Percentiles rank a stretch among this genome's conserved stretches.
These are phyloP conservation scores for Micrasema longulum DNA, from an alignment of 1,140 invertebrate species.

Conservation along the genomic window DNA sequence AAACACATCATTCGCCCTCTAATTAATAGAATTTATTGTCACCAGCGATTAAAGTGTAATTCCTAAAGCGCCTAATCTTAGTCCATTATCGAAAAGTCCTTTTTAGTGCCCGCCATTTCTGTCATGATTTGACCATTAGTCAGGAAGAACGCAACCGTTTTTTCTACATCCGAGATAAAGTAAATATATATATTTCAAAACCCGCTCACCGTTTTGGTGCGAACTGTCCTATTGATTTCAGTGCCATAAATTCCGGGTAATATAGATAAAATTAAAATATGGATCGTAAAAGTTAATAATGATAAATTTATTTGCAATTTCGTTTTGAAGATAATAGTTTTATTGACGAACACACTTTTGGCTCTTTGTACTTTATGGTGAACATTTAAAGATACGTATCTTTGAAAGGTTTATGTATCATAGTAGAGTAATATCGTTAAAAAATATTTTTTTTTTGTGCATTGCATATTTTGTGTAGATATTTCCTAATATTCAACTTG, in stretches of 20 bases:
- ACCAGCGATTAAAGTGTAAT: constrained; percentile 50
- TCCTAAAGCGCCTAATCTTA: constrained; percentile 44
- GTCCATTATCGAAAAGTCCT: constrained; percentile 49
- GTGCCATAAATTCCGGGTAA: constrained; percentile 11
- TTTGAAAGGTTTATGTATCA: too few relatives aligned
- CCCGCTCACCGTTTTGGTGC: constrained; percentile 29
- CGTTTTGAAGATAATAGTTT: constrained; percentile 9
- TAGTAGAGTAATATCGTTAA: too few relatives aligned
- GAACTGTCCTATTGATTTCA: constrained; percentile 13
- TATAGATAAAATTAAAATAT: constrained; percentile 29
- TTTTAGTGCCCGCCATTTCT: constrained; percentile 40
- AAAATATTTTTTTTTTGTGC: too few relatives aligned
- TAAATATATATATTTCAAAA: constrained; percentile 7
- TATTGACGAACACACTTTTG: constrained; percentile 16
- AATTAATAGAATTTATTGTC: constrained; percentile 55
- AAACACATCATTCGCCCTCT: constrained; percentile 39
- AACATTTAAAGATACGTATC: too few relatives aligned
- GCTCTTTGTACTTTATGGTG: background rate
- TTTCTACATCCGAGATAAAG: constrained; percentile 14
- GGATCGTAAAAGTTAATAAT: constrained; percentile 28
- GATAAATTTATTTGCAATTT: constrained; percentile 30
- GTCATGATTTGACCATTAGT: constrained; percentile 25
- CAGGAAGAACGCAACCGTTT: constrained; percentile 30
- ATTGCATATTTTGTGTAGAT: too few relatives aligned
- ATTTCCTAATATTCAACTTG: too few relatives aligned